A percentile compares a stretch with the other conserved stretches of the same genome.
phyloP scores from a whole-genome alignment of 2,113 vertebrate species.

The Drymodes brunneopygia region DNA sequence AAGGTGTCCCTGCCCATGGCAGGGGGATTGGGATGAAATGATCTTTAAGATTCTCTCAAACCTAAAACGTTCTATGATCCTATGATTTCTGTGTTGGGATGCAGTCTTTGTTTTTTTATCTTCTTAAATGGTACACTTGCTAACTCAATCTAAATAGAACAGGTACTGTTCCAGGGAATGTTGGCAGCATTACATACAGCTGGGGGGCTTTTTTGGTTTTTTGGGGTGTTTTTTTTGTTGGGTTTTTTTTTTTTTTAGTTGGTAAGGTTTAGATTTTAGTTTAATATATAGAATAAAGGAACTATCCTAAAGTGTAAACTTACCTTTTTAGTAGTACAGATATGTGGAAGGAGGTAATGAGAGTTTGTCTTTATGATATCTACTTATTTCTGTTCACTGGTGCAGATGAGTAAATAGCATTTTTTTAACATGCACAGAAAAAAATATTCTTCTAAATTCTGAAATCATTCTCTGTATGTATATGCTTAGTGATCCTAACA shows the following conservation, averaged over 20 bases:
- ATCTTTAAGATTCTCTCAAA: not conserved
- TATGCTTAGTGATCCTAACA: not conserved
- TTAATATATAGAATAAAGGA: not conserved
- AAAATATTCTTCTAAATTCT: not conserved
- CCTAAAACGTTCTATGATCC: not conserved
- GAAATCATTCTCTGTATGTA: not conserved
- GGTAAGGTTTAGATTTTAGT: not conserved
- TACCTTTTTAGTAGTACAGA: too few relatives aligned
- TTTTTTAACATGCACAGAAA: not conserved
- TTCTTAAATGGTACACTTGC: not conserved
- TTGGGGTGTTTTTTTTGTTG: too few relatives aligned
- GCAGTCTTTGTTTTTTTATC: not conserved
- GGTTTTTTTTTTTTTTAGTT: too few relatives aligned
- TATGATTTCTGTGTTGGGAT: not conserved
- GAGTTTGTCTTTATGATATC: not conserved
- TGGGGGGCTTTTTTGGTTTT: too few relatives aligned
- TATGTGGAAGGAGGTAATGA: not conserved
- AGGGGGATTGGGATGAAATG: not conserved
- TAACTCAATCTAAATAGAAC: not conserved
- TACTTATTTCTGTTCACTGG: not conserved
- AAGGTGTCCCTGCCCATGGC: not conserved
- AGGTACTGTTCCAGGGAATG: too few relatives aligned
- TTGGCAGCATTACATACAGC: too few relatives aligned
- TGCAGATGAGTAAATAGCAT: not conserved
- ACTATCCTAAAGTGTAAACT: not conserved